Evolutionary conservation across 2,797 vertebrate species (phyloP).

Genomic region (Miichthys miiuy): DNA sequence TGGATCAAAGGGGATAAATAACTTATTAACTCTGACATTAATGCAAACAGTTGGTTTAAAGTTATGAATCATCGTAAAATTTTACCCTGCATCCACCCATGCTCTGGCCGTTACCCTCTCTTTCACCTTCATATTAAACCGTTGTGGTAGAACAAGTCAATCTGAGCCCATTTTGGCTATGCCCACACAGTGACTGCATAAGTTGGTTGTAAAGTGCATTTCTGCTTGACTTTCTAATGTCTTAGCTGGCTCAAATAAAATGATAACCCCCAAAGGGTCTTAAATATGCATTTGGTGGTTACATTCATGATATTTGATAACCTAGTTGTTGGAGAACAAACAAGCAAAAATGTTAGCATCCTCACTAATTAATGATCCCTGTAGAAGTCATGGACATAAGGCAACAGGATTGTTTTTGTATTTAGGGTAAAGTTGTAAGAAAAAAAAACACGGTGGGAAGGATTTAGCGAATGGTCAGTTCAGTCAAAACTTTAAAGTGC

Average conservation of each 20-base stretch:
- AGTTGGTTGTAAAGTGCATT: background rate
- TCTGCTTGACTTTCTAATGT: background rate
- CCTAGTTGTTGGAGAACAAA: background rate
- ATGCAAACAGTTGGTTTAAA: background rate
- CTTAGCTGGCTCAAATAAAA: background rate
- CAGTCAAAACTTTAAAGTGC: background rate
- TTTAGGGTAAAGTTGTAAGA: background rate
- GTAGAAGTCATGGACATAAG: background rate
- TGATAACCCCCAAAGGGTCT: background rate
- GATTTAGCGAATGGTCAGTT: background rate
- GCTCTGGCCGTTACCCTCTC: background rate
- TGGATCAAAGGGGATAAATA: constrained; percentile 7
- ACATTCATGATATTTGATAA: background rate
- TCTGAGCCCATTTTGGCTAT: background rate
- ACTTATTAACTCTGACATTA: constrained; percentile 2
- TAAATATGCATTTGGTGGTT: background rate
- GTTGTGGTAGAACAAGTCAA: background rate
- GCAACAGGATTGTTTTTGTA: too few relatives aligned
- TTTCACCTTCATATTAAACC: constrained; percentile 8
- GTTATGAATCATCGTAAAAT: background rate
- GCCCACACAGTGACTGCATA: background rate
- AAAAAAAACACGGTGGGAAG: too few relatives aligned
- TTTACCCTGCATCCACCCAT: background rate
- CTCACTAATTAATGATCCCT: background rate
- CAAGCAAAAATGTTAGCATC: background rate